Conservation (phyloP, 2,113 vertebrate genomes). For the Phrynosoma blainvillii region DNA sequence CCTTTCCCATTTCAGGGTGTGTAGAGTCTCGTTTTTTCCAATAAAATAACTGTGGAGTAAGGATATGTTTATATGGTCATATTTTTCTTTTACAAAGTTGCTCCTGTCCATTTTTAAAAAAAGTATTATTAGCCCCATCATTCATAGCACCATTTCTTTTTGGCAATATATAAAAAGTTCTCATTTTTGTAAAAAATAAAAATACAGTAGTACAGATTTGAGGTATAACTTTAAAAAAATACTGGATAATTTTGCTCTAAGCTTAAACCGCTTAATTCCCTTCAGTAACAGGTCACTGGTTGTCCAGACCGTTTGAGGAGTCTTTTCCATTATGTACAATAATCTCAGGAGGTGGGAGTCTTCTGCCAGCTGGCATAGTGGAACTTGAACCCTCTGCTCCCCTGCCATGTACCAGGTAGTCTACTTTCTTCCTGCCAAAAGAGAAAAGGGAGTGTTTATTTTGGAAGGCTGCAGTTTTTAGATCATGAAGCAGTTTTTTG, state of each 20-base stretch:
- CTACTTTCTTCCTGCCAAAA: slow-evolving; percentile 75
- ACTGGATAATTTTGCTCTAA: slow-evolving; percentile 77
- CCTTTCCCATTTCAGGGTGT: neutral
- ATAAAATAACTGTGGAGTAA: slow-evolving; percentile 49
- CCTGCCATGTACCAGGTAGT: neutral
- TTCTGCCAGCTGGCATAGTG: slow-evolving; percentile 41
- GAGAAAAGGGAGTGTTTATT: neutral
- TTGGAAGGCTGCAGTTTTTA: neutral
- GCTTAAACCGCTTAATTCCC: slow-evolving; percentile 47
- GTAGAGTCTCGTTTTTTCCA: slow-evolving; percentile 28
- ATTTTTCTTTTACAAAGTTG: slow-evolving; percentile 42
- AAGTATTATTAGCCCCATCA: slow-evolving; percentile 44
- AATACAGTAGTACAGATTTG: slow-evolving; percentile 90
- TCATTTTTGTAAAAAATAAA: slow-evolving; percentile 74
- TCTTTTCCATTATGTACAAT: slow-evolving; percentile 34
- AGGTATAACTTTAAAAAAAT: slow-evolving; percentile 90
- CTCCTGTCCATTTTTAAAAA: slow-evolving; percentile 55
- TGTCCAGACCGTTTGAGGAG: slow-evolving; percentile 29
- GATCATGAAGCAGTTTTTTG: neutral
- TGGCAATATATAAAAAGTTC: slow-evolving; percentile 40
- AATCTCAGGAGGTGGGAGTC: slow-evolving; percentile 56
- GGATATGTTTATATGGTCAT: slow-evolving; percentile 38
- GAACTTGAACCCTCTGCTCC: slow-evolving; percentile 7
- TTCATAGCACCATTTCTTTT: slow-evolving; percentile 46
- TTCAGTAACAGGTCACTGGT: slow-evolving; percentile 42